Conservation (phyloP, 2,888 invertebrate species). For the Tupiocoris notatus region DNA sequence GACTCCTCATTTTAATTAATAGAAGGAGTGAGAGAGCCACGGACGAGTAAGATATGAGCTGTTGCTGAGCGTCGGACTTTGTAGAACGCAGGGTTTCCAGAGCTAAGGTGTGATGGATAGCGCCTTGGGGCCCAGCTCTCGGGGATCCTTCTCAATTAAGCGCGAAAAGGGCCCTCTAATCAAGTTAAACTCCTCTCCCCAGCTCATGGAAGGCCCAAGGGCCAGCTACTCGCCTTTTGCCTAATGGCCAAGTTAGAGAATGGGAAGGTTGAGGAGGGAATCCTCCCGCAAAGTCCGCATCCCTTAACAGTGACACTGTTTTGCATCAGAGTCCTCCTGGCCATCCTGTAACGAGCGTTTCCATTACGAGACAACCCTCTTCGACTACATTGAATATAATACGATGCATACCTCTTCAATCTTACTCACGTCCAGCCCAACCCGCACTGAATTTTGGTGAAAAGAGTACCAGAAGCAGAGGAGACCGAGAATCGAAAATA, state of each 20-base stretch:
- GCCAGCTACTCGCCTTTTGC: slow-evolving; percentile 15
- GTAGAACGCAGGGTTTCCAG: background rate
- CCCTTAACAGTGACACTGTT: background rate
- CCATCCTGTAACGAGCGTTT: background rate
- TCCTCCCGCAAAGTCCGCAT: background rate
- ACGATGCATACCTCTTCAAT: background rate
- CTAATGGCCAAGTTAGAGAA: slow-evolving; percentile 28
- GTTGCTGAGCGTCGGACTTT: background rate
- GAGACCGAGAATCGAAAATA: too few species aligned
- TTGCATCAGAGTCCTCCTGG: slow-evolving; percentile 5
- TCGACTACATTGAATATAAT: too few species aligned
- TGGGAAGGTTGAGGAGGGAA: background rate
- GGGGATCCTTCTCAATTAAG: slow-evolving; percentile 35
- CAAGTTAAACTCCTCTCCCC: slow-evolving; percentile 26
- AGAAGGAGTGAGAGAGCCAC: background rate
- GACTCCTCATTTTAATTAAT: slow-evolving; percentile 24
- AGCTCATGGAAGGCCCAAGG: slow-evolving; percentile 2
- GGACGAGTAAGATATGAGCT: background rate
- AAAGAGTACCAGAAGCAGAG: too few species aligned
- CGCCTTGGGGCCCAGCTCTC: slow-evolving; percentile 26
- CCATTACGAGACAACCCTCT: background rate
- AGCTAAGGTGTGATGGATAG: slow-evolving; percentile 36
- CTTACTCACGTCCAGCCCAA: too few species aligned
- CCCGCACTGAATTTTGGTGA: too few species aligned
- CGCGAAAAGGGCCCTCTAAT: slow-evolving; percentile 26